Evolutionary conservation across 2,113 vertebrate genomes (phyloP).

Genomic region (Tachysurus fulvidraco): DNA sequence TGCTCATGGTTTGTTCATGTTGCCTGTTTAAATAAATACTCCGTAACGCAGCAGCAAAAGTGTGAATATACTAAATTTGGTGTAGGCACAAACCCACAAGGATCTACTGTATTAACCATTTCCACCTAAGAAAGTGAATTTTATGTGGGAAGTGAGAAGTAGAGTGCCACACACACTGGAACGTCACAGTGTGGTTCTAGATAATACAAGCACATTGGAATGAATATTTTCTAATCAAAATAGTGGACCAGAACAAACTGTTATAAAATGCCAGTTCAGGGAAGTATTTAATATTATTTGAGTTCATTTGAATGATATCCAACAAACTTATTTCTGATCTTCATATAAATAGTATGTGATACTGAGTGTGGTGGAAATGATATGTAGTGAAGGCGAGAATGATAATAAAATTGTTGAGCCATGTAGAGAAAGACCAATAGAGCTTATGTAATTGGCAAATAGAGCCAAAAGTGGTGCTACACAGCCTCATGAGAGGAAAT

Average conservation of each 20-base stretch:
- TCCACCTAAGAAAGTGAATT: not conserved
- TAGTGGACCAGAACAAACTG: not conserved
- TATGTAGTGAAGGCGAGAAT: not conserved
- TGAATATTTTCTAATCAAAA: not conserved
- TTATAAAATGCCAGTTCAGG: not conserved
- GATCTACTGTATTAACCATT: not conserved
- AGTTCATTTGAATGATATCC: not conserved
- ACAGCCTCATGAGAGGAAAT: conserved; percentile 14
- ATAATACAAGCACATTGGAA: not conserved
- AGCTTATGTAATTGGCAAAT: conserved; percentile 18
- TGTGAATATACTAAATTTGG: not conserved
- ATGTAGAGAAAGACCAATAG: conserved; percentile 21
- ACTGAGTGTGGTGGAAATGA: not conserved
- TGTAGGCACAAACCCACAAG: not conserved
- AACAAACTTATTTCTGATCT: not conserved
- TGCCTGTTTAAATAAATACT: not conserved
- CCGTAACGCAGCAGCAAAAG: not conserved
- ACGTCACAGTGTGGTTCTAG: not conserved
- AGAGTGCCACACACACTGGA: too few relatives aligned
- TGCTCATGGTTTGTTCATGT: not conserved
- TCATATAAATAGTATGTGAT: not conserved
- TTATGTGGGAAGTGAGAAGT: too few relatives aligned
- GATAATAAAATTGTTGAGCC: conserved; percentile 2
- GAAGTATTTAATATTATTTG: too few relatives aligned
- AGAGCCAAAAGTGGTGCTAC: not conserved